phyloP scores from a whole-genome alignment of 2,113 vertebrate species.

The Eulemur macaco region DNA sequence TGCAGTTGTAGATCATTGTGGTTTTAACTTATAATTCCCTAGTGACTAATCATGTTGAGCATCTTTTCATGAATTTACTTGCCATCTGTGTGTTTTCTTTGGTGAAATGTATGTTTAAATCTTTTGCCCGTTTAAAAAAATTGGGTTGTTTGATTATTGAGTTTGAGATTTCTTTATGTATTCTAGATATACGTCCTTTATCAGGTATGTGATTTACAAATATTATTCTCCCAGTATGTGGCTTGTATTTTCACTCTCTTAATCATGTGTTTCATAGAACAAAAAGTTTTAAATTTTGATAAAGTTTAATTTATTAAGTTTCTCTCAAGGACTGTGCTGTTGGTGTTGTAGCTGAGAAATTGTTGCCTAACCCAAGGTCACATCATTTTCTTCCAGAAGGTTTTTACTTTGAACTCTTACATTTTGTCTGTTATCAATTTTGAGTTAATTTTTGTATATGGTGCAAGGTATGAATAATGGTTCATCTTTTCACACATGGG shows the following conservation, averaged over 20 bases:
- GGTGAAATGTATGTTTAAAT: not conserved
- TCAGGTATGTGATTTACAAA: not conserved
- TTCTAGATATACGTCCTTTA: not conserved
- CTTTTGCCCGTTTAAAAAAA: not conserved
- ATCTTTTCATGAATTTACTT: not conserved
- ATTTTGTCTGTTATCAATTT: not conserved
- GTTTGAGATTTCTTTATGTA: not conserved
- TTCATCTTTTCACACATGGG: not conserved
- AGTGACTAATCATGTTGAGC: not conserved
- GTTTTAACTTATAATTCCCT: not conserved
- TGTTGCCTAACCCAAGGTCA: not conserved
- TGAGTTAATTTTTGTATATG: not conserved
- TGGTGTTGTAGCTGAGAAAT: not conserved
- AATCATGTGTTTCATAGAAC: not conserved
- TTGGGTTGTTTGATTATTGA: not conserved
- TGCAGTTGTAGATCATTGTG: not conserved
- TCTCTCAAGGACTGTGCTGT: not conserved
- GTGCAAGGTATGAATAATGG: not conserved
- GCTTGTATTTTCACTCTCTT: not conserved
- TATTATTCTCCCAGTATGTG: not conserved
- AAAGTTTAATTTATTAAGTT: not conserved
- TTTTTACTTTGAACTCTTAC: not conserved
- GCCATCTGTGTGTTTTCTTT: not conserved
- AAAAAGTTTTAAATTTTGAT: not conserved
- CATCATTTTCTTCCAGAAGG: not conserved